These are phyloP conservation scores for Drosophila macrospina DNA, from an alignment of 2,888 invertebrate genomes.

Conservation along the genomic window DNA sequence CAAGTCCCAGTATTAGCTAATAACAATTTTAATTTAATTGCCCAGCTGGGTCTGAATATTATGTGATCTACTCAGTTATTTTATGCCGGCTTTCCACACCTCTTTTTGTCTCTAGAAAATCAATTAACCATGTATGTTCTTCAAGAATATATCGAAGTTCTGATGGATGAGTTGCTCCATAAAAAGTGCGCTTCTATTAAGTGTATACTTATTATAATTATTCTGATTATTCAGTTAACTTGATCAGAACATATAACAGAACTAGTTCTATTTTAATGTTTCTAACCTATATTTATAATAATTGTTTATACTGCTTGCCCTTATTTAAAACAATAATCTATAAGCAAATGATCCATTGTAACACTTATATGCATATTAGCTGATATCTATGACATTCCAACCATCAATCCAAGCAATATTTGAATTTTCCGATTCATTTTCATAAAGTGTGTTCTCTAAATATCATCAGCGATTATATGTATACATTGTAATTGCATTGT, in stretches of 20 bases:
- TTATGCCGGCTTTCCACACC: neutral
- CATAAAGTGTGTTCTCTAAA: neutral
- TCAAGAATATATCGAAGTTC: too few relatives aligned
- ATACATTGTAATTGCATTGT: neutral
- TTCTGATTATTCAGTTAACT: neutral
- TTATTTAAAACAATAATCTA: neutral
- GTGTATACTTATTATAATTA: neutral
- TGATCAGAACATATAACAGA: neutral
- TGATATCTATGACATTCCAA: neutral
- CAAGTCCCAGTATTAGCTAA: neutral
- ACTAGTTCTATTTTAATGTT: neutral
- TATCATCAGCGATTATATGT: neutral
- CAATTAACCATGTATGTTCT: too few relatives aligned
- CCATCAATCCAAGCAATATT: neutral
- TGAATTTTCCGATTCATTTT: neutral
- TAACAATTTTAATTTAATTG: constrained; percentile 2
- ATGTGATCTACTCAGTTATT: constrained; percentile 1
- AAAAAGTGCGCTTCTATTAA: too few relatives aligned
- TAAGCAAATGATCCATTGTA: neutral
- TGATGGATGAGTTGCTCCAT: too few relatives aligned
- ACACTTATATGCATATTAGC: constrained; percentile 1
- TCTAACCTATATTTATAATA: neutral
- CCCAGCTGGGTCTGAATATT: neutral
- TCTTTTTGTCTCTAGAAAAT: too few relatives aligned
- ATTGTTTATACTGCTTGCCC: neutral